phyloP scores from a whole-genome alignment of 1,140 invertebrate genomes.

The Diabrotica undecimpunctata region DNA sequence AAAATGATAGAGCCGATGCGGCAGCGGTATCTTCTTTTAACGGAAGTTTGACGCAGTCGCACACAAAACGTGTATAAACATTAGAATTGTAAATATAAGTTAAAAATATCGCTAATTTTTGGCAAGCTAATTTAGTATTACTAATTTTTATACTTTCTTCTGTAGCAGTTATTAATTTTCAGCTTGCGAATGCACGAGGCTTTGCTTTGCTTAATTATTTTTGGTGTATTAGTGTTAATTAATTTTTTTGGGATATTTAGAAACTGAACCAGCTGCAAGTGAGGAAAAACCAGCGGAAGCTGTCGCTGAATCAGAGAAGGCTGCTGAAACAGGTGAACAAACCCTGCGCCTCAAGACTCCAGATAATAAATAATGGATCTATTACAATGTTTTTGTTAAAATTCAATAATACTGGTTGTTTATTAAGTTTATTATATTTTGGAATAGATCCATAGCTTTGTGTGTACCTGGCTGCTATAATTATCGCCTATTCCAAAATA shows the following conservation, averaged over 20 bases:
- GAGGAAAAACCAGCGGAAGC: not conserved
- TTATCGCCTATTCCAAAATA: too few relatives aligned
- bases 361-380: not conserved
- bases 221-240: not conserved
- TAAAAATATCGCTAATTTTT: too few relatives aligned
- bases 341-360: not conserved
- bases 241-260: conserved; percentile 11
- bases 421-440: not conserved
- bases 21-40: too few relatives aligned
- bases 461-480: too few relatives aligned
- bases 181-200: conserved; percentile 1
- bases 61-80: too few relatives aligned
- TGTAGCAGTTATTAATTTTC: not conserved
- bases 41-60: too few relatives aligned
- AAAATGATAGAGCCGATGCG: too few relatives aligned
- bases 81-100: too few relatives aligned
- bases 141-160: not conserved
- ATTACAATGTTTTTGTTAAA: not conserved
- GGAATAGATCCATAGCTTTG: too few relatives aligned
- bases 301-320: not conserved
- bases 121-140: too few relatives aligned
- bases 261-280: not conserved
- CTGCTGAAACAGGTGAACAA: not conserved
- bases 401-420: not conserved
- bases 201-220: not conserved